Conservation (phyloP, 2,888 invertebrate genomes). For the Eugnorisma glareosa region DNA sequence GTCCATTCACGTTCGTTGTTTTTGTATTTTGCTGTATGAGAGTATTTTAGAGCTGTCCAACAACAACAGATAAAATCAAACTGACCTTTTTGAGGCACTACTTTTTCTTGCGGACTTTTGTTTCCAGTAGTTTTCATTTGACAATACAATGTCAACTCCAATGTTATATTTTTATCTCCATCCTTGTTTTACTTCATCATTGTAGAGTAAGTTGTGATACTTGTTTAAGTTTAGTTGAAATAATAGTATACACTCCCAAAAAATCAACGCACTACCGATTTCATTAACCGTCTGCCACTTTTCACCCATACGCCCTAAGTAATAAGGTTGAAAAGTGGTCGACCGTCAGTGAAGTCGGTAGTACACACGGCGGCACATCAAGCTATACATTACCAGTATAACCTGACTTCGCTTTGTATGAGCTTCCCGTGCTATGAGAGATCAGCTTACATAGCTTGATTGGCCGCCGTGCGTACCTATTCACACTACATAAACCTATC, state of each 20-base stretch:
- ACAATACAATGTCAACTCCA: too few species aligned
- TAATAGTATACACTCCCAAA: background rate
- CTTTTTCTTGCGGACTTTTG: background rate
- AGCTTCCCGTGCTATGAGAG: too few species aligned
- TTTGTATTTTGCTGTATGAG: background rate
- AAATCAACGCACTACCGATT: background rate
- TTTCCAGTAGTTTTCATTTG: background rate
- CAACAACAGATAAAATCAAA: background rate
- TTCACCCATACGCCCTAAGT: too few species aligned
- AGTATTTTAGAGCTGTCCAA: background rate
- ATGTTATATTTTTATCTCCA: background rate
- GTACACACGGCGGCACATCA: too few species aligned
- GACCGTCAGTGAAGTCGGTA: too few species aligned
- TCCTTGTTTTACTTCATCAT: background rate
- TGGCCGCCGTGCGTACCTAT: too few species aligned
- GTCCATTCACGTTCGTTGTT: too few species aligned
- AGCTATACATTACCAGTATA: too few species aligned
- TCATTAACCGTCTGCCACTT: too few species aligned
- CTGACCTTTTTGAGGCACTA: background rate
- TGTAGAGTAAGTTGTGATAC: background rate
- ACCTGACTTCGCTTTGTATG: too few species aligned
- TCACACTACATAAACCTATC: background rate
- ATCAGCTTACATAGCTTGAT: too few species aligned
- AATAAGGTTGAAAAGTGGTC: too few species aligned
- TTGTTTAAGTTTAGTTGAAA: background rate